Evolutionary conservation across 2,888 invertebrate genomes (phyloP), one percentile per base, ranked within the genome.

Genomic region (Mythimna ferrago): DNA sequence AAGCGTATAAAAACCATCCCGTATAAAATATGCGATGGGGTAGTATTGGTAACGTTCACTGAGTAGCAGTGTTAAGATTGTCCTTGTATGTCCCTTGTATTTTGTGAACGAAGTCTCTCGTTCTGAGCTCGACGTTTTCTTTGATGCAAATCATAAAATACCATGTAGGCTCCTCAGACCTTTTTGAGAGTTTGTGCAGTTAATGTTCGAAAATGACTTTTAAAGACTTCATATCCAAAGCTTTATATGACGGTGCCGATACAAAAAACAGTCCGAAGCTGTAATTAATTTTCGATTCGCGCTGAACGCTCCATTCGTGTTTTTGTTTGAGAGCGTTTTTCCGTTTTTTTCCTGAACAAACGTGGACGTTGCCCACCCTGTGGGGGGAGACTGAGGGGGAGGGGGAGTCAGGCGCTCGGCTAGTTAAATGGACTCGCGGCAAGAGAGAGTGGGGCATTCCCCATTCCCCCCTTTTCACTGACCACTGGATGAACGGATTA

Each of bases 261-360:
- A 89, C 88, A 91, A 89, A 90, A 89, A 90, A 90, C 88, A 87
- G 88, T 92, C 89, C 86, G 86, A 89, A 90, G 89, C 91, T 89
- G 91, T 94, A 94, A 94, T 95, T 95, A 95, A 94, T 94, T 94
- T 94, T 93, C 93, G 91, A 94, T 94, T 93, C 93, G 89, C 92
- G 89, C 90, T 91, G 92, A 91, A 90, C 91, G 91, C 85, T 89
- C 88, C 87, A 88, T 86, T 90, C 89, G 87, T 92, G 87, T 92
- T 94, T 93, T 94, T 94, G 90, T 93, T 93, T 89, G 89, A 87
- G 83, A 87, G 87, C 86, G 88, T 92, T 93, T 93, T 93, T 92
- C 87, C 90, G 85, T 87, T 90, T 87, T 90, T 90, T 89, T 85
- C 86, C 89, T 91, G 93, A 89, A 93, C 93, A 93, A 94, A 92